phyloP scores from a whole-genome alignment of 2,888 invertebrate species.

The Coelinius sp. region DNA sequence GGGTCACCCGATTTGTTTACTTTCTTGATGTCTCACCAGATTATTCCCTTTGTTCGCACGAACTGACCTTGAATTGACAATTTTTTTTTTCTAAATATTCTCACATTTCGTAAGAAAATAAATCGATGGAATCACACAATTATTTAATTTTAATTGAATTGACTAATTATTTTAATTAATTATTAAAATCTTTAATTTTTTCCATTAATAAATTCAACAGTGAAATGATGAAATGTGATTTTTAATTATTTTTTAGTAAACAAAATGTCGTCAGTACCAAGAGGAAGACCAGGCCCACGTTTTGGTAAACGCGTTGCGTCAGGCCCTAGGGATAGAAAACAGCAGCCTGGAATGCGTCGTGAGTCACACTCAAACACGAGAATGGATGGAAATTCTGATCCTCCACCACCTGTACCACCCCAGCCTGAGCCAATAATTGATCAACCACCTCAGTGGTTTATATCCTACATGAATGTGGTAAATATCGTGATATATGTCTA shows the following conservation, averaged over 20 bases:
- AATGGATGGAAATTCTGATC: background rate
- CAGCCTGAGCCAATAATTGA: background rate
- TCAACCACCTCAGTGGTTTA: slow-evolving; percentile 18
- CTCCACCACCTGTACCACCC: background rate
- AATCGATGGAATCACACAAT: too few relatives aligned
- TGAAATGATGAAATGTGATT: background rate
- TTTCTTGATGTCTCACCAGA: too few relatives aligned
- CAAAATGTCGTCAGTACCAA: background rate
- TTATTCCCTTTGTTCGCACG: too few relatives aligned
- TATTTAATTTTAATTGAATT: too few relatives aligned
- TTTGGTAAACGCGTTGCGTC: background rate
- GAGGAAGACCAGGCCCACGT: background rate
- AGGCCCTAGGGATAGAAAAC: background rate
- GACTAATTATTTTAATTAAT: too few relatives aligned
- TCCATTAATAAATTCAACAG: background rate
- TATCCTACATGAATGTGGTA: slow-evolving; percentile 17
- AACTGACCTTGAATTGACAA: too few relatives aligned
- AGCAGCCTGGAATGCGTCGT: background rate
- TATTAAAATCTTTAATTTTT: too few relatives aligned
- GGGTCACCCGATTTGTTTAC: too few relatives aligned
- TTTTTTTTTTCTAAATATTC: too few relatives aligned
- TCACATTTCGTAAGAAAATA: too few relatives aligned
- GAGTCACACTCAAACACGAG: background rate
- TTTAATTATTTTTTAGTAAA: background rate
- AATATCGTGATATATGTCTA: background rate